Base-by-base conservation (phyloP, 1,140 invertebrate genomes). In the Procambarus virginalis region DNA sequence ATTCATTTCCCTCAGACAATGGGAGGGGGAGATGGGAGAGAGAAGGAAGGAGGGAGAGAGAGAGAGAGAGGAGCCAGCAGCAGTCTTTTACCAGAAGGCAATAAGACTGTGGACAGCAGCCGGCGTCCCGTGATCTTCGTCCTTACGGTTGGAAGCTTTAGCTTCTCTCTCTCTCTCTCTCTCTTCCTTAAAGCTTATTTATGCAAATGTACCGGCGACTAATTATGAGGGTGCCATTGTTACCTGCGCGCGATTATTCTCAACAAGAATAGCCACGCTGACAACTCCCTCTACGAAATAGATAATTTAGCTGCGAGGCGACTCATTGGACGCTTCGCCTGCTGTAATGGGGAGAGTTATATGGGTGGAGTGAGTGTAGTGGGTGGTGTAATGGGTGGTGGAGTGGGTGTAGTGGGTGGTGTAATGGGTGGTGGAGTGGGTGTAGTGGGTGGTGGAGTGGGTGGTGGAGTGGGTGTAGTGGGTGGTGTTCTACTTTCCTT, bases 211-310 rank as follows among this genome's bases (percentile, higher is more conserved):
- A 78, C 77, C 85, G 76, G 34, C 85, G 85, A 80, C 85, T 87
- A 87, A 87, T 87, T 87, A 87, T 78, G 85, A 87, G 77, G 60
- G 85, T 48, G 85, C 76, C 70, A 87, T 87, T 87, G 85, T 87
- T 73, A 60, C 60, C 45, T 51, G 58, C 58, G 85, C 84, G 85
- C 85, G 85, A 87, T 79, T 87, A 79, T 87, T 80, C 85, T 68
- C 77, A 68, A 79, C 85, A 87, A 87, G 85, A 87, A 87, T 87
- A 77, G 85, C 78, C 49, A 45, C 73, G 73, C 84, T 85, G 84
- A 85, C 84, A 85, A 85, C 64, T 75, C 84, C 70, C 70, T 45
- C 84, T 17, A 73, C 73, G 20, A 75, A 76, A 76, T 76, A 76
- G 84, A 85, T 85, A 58, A 85, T 85, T 85, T 85, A 76, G 49